Evolutionary conservation across 2,797 vertebrate genomes (phyloP).

Genomic region (Eospalax fontanierii): DNA sequence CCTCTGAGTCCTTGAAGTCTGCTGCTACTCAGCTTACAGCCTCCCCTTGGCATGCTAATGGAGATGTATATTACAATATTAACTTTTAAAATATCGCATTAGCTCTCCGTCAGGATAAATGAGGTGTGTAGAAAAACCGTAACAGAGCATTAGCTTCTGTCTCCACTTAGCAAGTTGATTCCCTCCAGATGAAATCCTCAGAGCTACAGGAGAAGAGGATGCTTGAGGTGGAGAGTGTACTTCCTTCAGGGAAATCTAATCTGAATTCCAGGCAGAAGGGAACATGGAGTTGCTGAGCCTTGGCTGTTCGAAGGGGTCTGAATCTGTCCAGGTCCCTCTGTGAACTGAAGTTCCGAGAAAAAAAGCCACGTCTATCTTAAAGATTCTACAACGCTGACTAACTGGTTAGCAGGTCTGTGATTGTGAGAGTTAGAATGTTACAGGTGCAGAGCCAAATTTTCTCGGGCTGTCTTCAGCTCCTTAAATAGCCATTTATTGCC

Average conservation of each 20-base stretch:
- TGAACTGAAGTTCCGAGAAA: background rate
- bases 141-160: conserved; percentile 49
- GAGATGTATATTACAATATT: conserved; percentile 68
- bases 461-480: no score
- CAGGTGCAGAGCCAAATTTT: no score
- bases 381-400: background rate
- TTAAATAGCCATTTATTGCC: no score
- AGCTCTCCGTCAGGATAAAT: conserved; percentile 73
- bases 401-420: no score
- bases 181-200: background rate
- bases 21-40: background rate
- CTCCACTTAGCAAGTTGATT: background rate
- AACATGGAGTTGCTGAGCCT: background rate
- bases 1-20: fast-evolving
- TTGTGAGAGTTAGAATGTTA: no score
- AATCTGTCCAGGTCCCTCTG: background rate
- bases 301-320: background rate
- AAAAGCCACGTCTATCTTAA: background rate
- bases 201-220: background rate
- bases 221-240: fast-evolving
- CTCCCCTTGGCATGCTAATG: conserved; percentile 25
- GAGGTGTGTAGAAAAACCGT: background rate
- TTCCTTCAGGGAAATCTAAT: background rate
- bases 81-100: conserved; percentile 66
- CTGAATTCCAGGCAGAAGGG: background rate